Evolutionary conservation across 2,888 invertebrate genomes (phyloP).

Genomic region (Sarcophaga variegata): DNA sequence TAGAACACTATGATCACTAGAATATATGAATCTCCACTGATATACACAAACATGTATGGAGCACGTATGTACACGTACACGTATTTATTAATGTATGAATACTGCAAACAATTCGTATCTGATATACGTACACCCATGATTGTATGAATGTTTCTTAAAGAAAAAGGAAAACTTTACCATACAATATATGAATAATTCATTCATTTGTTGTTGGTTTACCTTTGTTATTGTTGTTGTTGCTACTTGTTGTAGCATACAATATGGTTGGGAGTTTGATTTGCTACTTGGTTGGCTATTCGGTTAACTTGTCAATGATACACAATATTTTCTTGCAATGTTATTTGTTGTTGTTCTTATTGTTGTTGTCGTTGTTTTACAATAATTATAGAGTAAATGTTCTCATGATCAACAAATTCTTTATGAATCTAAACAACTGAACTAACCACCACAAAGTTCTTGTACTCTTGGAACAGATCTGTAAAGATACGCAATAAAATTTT

Average conservation of each 20-base stretch:
- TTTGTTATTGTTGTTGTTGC: conserved; percentile 43
- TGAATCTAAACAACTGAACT: conserved; percentile 24
- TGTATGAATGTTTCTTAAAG: conserved; percentile 2
- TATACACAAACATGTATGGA: too few relatives aligned
- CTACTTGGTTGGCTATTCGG: conserved; percentile 25
- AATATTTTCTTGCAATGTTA: too few relatives aligned
- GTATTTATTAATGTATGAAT: conserved; percentile 23
- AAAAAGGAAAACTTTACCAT: conserved; percentile 53
- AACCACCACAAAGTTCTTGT: not conserved
- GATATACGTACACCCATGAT: not conserved
- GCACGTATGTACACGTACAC: not conserved
- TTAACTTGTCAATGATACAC: not conserved
- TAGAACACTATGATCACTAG: conserved; percentile 43
- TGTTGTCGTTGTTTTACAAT: conserved; percentile 59
- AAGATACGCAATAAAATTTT: not conserved
- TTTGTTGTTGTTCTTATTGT: conserved; percentile 47
- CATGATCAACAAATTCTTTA: conserved; percentile 63
- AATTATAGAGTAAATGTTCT: conserved; percentile 69
- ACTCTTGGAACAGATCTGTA: conserved; percentile 12
- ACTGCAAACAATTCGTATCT: not conserved
- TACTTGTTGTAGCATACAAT: conserved; percentile 29
- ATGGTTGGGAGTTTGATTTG: not conserved
- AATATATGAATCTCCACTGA: conserved; percentile 23
- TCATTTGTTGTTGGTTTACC: conserved; percentile 38
- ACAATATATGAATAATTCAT: conserved; percentile 68